These are phyloP conservation scores for Cheilosia urbana DNA, from an alignment of 2,888 invertebrate species.

Conservation along the genomic window DNA sequence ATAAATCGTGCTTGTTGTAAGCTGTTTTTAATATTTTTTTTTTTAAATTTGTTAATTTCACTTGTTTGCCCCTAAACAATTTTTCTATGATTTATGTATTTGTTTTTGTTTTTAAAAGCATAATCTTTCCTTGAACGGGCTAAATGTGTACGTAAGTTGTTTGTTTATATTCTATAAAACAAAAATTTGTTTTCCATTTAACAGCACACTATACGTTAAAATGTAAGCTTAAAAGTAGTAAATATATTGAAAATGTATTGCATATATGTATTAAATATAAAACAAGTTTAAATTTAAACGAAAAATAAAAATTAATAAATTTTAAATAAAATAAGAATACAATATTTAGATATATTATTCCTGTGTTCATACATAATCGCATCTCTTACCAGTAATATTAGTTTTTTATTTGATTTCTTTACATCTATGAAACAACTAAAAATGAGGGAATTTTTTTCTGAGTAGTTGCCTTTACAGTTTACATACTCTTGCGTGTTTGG, in stretches of 20 bases:
- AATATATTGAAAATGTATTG: slow-evolving; percentile 73
- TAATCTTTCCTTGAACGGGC: slow-evolving; percentile 27
- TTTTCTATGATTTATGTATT: slow-evolving; percentile 22
- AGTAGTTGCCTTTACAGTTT: slow-evolving; percentile 7
- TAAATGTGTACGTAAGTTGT: slow-evolving; percentile 36
- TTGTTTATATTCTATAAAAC: slow-evolving; percentile 36
- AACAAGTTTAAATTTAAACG: slow-evolving; percentile 59
- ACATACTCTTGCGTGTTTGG: neutral
- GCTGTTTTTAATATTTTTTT: slow-evolving; percentile 45
- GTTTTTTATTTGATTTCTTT: slow-evolving; percentile 31
- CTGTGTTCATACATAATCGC: slow-evolving; percentile 26
- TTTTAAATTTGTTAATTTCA: slow-evolving; percentile 26
- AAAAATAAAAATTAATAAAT: slow-evolving; percentile 30
- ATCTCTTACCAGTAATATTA: slow-evolving; percentile 54
- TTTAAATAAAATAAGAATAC: slow-evolving; percentile 34
- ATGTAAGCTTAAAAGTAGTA: slow-evolving; percentile 73
- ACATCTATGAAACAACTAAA: slow-evolving; percentile 53
- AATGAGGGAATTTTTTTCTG: slow-evolving; percentile 54
- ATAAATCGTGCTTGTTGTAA: slow-evolving; percentile 72
- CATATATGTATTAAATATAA: slow-evolving; percentile 52
- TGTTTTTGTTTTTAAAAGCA: slow-evolving; percentile 26
- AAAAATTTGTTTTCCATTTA: slow-evolving; percentile 23
- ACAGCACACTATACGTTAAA: slow-evolving; percentile 66
- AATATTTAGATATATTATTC: slow-evolving; percentile 23
- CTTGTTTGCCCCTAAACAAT: slow-evolving; percentile 58